Percentiles rank a stretch among this genome's conserved stretches.
Evolutionary conservation across 1,140 invertebrate genomes (phyloP).

Genomic region (Polyergus mexicanus): DNA sequence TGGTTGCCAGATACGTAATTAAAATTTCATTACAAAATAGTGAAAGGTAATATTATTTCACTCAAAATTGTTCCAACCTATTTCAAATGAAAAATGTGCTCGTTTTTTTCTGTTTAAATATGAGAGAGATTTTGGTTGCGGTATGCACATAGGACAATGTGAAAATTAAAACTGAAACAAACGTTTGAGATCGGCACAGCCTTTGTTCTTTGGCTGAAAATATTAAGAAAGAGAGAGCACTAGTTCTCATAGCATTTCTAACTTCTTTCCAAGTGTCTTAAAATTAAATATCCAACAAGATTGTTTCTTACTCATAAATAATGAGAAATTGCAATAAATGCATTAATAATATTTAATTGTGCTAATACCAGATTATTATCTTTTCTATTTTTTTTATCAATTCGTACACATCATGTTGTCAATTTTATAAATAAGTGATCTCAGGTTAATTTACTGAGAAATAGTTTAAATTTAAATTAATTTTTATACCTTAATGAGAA

Average conservation of each 20-base stretch:
- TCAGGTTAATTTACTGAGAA: neutral
- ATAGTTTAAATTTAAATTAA: constrained; percentile 24
- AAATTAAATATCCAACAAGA: neutral
- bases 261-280: neutral
- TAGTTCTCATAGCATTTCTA: neutral
- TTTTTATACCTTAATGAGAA: constrained; percentile 24
- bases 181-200: constrained; percentile 39
- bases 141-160: neutral
- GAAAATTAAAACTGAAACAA: constrained; percentile 44
- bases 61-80: neutral
- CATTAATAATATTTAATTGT: neutral
- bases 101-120: neutral
- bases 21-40: constrained; percentile 5
- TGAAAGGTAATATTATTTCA: constrained; percentile 11
- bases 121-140: neutral
- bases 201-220: constrained; percentile 39
- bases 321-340: neutral
- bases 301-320: neutral
- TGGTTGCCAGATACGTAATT: neutral
- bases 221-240: neutral
- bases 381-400: neutral
- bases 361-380: neutral
- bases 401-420: too few relatives aligned
- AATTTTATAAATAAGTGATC: neutral
- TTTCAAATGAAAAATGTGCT: neutral